phyloP scores from a whole-genome alignment of 2,797 vertebrate species.

The Varecia variegata region DNA sequence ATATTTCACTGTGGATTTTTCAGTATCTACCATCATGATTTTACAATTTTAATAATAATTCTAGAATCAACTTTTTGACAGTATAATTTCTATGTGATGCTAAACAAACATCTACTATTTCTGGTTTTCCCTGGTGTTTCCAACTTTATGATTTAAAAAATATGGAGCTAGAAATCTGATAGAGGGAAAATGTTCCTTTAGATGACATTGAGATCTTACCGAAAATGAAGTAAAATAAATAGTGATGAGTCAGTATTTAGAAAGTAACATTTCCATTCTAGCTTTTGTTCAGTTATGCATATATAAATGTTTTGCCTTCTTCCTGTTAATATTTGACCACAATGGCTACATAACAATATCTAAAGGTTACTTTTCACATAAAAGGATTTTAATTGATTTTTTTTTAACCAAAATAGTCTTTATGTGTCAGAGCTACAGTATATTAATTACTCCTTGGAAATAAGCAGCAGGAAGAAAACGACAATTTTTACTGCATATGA shows the following conservation, averaged over 20 bases:
- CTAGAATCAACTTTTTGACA: neutral
- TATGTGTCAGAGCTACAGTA: slow-evolving; percentile 31
- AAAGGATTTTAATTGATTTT: slow-evolving; percentile 74
- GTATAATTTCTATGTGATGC: neutral
- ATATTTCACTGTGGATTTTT: neutral
- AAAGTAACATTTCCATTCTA: neutral
- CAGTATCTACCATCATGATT: neutral
- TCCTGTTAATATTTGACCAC: slow-evolving; percentile 65
- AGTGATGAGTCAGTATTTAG: neutral
- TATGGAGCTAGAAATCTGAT: neutral
- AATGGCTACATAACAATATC: slow-evolving; percentile 23
- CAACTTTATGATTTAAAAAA: neutral
- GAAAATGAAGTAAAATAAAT: slow-evolving; percentile 49
- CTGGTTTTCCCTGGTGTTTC: neutral
- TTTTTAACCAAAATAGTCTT: slow-evolving; percentile 51
- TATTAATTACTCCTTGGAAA: slow-evolving; percentile 58
- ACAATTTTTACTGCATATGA: slow-evolving; percentile 12
- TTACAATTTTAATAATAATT: neutral
- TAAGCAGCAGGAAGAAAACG: slow-evolving; percentile 45
- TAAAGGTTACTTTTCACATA: slow-evolving; percentile 64
- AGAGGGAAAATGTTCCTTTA: neutral
- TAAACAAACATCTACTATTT: neutral
- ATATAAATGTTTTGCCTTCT: slow-evolving; percentile 48
- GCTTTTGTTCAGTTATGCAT: slow-evolving; percentile 53
- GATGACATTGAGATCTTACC: neutral